phyloP scores from a whole-genome alignment of 2,113 vertebrate genomes.

The Datnioides undecimradiatus region DNA sequence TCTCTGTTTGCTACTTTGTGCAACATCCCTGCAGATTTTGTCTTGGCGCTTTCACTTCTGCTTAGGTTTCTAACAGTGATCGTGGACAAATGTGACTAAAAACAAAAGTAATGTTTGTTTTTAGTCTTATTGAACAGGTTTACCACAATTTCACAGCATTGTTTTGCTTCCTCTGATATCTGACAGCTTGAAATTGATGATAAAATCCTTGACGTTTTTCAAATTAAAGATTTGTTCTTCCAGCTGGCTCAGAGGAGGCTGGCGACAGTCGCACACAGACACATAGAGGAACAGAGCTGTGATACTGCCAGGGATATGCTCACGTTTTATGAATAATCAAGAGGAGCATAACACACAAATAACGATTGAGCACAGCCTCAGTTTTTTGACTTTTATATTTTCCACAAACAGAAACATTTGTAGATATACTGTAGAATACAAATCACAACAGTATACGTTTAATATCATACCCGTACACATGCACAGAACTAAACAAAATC shows the following conservation, averaged over 20 bases:
- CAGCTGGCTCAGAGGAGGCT: conserved; percentile 18
- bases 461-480: conserved; percentile 20
- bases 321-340: conserved; percentile 27
- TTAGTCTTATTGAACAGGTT: not conserved
- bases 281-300: not conserved
- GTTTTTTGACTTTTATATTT: not conserved
- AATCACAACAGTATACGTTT: not conserved
- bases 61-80: conserved; percentile 6
- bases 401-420: not conserved
- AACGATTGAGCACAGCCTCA: not conserved
- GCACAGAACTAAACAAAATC: conserved; percentile 29
- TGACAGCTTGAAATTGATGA: conserved; percentile 14
- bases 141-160: not conserved
- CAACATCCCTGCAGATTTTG: conserved; percentile 25
- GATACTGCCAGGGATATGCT: not conserved
- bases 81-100: not conserved
- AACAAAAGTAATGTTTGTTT: not conserved
- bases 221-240: conserved; percentile 13
- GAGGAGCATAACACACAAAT: not conserved
- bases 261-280: not conserved
- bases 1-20: conserved; percentile 38
- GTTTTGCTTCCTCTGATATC: conserved; percentile 1
- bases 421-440: not conserved
- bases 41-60: conserved; percentile 8
- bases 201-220: conserved; percentile 28